Evolutionary conservation across 2,113 vertebrate species (phyloP), one percentile per base, ranked within the genome.

Genomic region (Aldabrachelys gigantea): DNA sequence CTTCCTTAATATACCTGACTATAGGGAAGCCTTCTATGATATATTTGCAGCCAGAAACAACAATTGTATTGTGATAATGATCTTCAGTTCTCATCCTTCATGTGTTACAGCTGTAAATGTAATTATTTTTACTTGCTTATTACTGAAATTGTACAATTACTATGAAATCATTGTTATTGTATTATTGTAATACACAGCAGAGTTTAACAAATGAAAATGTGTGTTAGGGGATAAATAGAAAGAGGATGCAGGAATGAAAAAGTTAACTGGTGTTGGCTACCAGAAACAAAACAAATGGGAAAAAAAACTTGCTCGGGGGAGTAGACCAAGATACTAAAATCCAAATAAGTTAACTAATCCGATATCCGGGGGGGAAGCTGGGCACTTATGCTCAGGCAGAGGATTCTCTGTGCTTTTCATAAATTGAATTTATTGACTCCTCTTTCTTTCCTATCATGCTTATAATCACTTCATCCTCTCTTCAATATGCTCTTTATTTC

Each of bases 341-440:
- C 35, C 96, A 93, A 96, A 92, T 91, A 90, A 97, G 88, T 93
- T 87, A 89, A 94, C 92, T 91, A 95, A 96, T 97, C 95, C 85
- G 88, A 96, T 97, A 96, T 98, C 84, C 94, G 91, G 96, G 92
- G 13, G 84, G 90, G 88, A 56, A 75, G 76, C 88, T 38, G 62
- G 65, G 85, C 93, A 84, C 93, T 88, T 56, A 88, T 84, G 78
- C 84, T 49, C 19, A 12, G 81, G 87, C 95, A 79, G 29, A 94
- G 81, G 91, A 87, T 53, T 78, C 95, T 94, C 95, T 96, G 93
- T 97, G 96, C 91, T 96, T 95, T 97, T 97, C 95, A 82, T 91
- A 98, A 97, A 98, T 96, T 96, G 96, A 97, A 91, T 98, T 92
- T 95, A 96, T 97, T 95, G 97, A 97, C 96, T 87, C 87, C 85